Base-by-base conservation (phyloP, 2,797 vertebrate species). In the Acrocephalus scirpaceus region DNA sequence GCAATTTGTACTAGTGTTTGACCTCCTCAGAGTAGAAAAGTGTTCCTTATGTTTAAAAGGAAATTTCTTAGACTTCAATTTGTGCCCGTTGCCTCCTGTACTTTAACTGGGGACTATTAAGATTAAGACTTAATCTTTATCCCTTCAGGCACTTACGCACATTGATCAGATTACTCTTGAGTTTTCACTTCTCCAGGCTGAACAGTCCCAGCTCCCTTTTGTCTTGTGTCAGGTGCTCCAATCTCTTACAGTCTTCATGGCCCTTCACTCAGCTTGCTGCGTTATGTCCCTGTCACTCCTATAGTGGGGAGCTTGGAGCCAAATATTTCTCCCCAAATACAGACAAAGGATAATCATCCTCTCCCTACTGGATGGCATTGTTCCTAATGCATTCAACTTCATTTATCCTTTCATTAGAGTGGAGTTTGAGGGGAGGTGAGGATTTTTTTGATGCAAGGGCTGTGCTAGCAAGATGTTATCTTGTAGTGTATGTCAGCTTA, bases 131-230 rank as follows among this genome's bases (percentile, higher is more conserved):
- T 40, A 9, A 13, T 36, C 23, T 53, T 83, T 62, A 19, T 50
- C 75, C 38, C 45, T 72, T 60, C 16, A 47, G 13, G 17, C 75
- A 12, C 45, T 85, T 36, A 7, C 42, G 22, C 16, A 27, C 13
- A 18, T 14, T 10, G 21, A 62, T 73, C 20, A 48, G 20, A 38
- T 86, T 71, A 13, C 34, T 16, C 36, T 44, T 44, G 77, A 92
- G 38, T 50, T 51, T 79, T 70, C 27, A 60, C 15, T 80, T 70
- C 40, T 86, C 12, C 22, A 70, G 32, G 9, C 42, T 70, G 23
- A 76, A 10, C 19, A 42, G 23, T 48, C 47, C 11, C 26, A 58
- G 12, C 29, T 83, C 0, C 0, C 11, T 86, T 4, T 71, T 4
- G 13, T 80, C 36, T 13, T 32, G 7, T 57, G 32, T 42, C 0